Evolutionary conservation across 30 jellyfish, hydroid and myxozoan genomes (phyloP).

Genomic region (Turritopsis dohrnii): DNA sequence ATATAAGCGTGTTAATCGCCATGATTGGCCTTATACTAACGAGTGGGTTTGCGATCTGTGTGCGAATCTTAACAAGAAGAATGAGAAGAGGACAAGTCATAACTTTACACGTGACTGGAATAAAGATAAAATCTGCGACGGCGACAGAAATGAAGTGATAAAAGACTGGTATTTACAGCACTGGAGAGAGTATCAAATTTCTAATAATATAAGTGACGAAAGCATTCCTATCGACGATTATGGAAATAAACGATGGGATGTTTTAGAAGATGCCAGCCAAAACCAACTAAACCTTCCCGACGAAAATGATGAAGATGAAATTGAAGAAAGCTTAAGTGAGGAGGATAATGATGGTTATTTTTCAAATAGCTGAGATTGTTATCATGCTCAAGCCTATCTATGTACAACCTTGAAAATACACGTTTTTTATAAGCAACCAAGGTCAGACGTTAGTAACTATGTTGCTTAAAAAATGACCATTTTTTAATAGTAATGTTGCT

Average conservation of each 20-base stretch:
- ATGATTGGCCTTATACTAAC: conserved; percentile 5
- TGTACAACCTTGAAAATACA: too few relatives aligned
- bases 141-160: neutral
- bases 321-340: neutral
- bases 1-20: neutral
- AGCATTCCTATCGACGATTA: neutral
- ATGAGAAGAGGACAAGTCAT: neutral
- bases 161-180: neutral
- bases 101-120: neutral
- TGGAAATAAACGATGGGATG: neutral
- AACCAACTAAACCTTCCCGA: neutral
- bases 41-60: conserved; percentile 10
- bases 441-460: too few relatives aligned
- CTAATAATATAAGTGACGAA: neutral
- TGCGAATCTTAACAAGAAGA: neutral
- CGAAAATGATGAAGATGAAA: neutral
- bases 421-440: too few relatives aligned
- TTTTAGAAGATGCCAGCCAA: neutral
- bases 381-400: too few relatives aligned
- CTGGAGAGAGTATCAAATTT: neutral
- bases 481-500: too few relatives aligned
- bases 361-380: too few relatives aligned
- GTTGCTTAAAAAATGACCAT: too few relatives aligned
- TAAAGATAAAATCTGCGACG: neutral
- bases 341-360: neutral